phyloP scores from a whole-genome alignment of 2,797 vertebrate species.

The Odontamblyopus rebecca region DNA sequence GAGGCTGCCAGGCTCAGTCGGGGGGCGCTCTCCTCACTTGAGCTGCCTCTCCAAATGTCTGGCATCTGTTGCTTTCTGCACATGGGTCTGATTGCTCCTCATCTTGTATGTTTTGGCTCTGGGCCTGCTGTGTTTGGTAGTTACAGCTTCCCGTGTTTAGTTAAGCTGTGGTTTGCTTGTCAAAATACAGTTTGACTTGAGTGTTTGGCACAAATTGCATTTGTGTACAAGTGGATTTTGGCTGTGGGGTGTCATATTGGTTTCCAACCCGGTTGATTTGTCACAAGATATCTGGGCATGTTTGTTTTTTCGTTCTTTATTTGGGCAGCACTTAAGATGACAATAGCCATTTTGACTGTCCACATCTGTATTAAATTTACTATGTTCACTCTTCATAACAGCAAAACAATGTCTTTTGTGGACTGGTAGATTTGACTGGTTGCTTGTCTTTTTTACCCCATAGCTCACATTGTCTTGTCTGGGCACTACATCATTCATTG shows the following conservation, averaged over 20 bases:
- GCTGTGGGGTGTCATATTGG: not conserved
- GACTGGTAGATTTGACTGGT: not conserved
- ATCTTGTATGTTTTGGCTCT: constrained; percentile 10
- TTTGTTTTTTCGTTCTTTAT: not conserved
- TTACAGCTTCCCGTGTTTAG: constrained; percentile 11
- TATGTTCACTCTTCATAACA: too few species aligned
- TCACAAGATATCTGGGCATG: not conserved
- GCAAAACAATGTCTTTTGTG: not conserved
- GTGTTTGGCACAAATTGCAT: constrained; percentile 3
- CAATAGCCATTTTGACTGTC: not conserved
- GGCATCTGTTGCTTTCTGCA: constrained; percentile 14
- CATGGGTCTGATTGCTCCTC: constrained; percentile 2
- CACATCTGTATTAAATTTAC: not conserved
- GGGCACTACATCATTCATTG: not conserved
- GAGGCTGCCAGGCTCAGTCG: constrained; percentile 6
- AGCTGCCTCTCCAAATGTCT: constrained; percentile 3
- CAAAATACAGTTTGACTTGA: constrained; percentile 10
- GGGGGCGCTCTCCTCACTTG: not conserved
- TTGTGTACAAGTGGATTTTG: not conserved
- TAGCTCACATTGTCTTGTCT: not conserved
- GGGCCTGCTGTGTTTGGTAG: not conserved
- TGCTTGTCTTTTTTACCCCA: not conserved
- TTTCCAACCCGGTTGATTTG: not conserved
- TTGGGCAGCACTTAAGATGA: not conserved
- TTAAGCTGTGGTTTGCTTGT: constrained; percentile 13